phyloP scores from a whole-genome alignment of 2,797 vertebrate genomes.

The Brachymystax lenok region DNA sequence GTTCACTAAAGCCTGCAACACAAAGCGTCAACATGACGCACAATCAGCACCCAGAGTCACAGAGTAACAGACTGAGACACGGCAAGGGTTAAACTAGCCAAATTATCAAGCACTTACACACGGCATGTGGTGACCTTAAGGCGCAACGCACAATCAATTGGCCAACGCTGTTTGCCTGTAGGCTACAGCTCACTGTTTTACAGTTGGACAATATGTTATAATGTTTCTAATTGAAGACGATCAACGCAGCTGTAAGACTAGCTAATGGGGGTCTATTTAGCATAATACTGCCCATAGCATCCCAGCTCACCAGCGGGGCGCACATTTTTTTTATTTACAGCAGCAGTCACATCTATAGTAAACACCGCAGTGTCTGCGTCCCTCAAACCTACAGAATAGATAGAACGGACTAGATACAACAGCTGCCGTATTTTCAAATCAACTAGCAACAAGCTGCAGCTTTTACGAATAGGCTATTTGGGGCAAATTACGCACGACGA shows the following conservation, averaged over 20 bases:
- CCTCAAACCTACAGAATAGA: too few relatives aligned
- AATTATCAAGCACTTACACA: neutral
- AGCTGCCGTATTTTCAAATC: neutral
- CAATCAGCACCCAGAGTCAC: too few relatives aligned
- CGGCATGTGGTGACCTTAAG: neutral
- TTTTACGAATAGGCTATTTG: neutral
- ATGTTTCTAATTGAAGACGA: neutral
- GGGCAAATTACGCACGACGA: neutral
- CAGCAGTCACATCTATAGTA: neutral
- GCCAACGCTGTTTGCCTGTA: neutral
- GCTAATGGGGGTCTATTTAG: neutral
- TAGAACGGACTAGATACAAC: neutral
- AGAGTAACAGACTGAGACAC: neutral
- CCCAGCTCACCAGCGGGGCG: neutral
- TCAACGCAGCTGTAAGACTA: neutral
- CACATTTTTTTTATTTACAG: neutral
- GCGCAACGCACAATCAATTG: neutral
- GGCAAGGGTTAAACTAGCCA: neutral
- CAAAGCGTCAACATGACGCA: conserved; percentile 22
- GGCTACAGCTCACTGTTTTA: neutral
- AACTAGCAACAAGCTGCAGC: neutral
- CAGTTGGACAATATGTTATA: neutral
- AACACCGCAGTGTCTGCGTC: neutral
- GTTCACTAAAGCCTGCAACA: conserved; percentile 95
- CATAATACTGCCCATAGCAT: neutral